Evolutionary conservation across 2,888 invertebrate species (phyloP).

Genomic region (Cylindroiulus punctatus): DNA sequence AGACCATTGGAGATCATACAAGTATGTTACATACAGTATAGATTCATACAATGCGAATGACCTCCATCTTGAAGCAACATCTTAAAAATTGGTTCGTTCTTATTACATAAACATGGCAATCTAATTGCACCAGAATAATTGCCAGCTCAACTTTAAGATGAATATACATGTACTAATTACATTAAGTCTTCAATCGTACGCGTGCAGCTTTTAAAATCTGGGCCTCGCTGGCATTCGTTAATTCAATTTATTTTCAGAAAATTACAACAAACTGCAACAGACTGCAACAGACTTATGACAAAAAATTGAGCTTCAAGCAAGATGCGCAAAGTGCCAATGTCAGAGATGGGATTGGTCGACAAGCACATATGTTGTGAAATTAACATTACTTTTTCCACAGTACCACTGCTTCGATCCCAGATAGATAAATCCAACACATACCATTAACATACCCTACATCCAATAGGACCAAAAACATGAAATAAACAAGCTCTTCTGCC

Average conservation of each 20-base stretch:
- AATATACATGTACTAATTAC: background rate
- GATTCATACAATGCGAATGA: too few relatives aligned
- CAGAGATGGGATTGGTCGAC: background rate
- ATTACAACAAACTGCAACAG: background rate
- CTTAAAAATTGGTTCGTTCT: too few relatives aligned
- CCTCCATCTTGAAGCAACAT: too few relatives aligned
- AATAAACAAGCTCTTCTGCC: too few relatives aligned
- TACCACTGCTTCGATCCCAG: background rate
- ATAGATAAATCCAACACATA: too few relatives aligned
- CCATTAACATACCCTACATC: too few relatives aligned
- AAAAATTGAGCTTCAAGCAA: slow-evolving; percentile 13
- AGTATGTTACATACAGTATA: too few relatives aligned
- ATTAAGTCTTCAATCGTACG: slow-evolving; percentile 25
- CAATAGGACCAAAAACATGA: background rate
- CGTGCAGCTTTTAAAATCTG: slow-evolving; percentile 19
- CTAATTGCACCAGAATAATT: background rate
- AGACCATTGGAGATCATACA: too few relatives aligned
- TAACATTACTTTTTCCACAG: background rate
- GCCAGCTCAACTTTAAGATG: slow-evolving; percentile 10
- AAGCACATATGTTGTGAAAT: background rate
- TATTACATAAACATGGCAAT: too few relatives aligned
- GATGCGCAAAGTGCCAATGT: background rate
- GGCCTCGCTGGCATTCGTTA: slow-evolving; percentile 12
- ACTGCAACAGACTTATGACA: background rate
- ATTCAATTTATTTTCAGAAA: slow-evolving; percentile 19